Evolutionary conservation across 2,113 vertebrate genomes (phyloP).

Genomic region (Shinisaurus crocodilurus): DNA sequence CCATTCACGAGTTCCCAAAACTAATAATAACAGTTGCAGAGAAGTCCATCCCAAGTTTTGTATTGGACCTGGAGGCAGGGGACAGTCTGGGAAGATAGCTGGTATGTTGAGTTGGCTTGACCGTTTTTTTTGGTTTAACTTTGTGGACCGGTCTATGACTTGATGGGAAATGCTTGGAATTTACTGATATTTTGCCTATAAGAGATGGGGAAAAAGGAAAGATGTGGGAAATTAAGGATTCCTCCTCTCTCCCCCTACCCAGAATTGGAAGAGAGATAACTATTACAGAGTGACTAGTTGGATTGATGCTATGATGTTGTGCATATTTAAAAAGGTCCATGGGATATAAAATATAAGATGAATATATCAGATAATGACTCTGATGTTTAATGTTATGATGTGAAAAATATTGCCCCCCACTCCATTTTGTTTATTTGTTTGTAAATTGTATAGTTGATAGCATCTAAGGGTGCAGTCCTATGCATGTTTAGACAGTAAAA

Average conservation of each 20-base stretch:
- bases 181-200: not conserved
- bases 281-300: not conserved
- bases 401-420: not conserved
- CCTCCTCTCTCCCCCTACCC: not conserved
- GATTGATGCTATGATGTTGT: not conserved
- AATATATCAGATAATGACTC: not conserved
- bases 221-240: not conserved
- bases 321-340: not conserved
- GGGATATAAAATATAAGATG: not conserved
- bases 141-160: not conserved
- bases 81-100: not conserved
- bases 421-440: not conserved
- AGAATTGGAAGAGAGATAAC: not conserved
- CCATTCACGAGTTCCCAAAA: not conserved
- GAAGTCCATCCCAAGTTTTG: not conserved
- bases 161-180: not conserved
- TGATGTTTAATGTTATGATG: not conserved
- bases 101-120: not conserved
- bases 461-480: too few relatives aligned
- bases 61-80: not conserved
- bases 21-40: not conserved
- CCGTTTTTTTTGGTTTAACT: too few relatives aligned
- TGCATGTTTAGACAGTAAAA: too few relatives aligned
- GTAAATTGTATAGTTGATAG: not conserved
- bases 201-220: not conserved